Conservation (phyloP, 2,797 vertebrate species). For the Thamnophis elegans region DNA sequence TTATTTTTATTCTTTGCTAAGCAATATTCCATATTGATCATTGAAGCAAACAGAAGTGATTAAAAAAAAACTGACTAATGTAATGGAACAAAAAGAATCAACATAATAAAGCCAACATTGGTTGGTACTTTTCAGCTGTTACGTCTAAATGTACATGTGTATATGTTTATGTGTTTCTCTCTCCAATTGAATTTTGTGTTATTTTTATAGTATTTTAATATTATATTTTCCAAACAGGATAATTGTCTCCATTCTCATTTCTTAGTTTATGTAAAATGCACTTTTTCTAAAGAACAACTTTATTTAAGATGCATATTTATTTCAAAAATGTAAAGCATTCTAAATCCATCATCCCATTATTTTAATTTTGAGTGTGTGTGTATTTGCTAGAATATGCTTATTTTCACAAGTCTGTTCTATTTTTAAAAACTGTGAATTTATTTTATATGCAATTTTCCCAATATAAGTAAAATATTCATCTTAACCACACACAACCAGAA, state of each 20-base stretch:
- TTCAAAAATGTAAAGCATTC: background rate
- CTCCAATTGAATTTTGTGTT: background rate
- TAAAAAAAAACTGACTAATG: background rate
- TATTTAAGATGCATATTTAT: background rate
- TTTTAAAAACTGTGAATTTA: background rate
- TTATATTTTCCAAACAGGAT: background rate
- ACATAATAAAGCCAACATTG: background rate
- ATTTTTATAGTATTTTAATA: background rate
- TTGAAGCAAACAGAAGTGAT: background rate
- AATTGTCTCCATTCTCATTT: background rate
- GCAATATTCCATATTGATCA: background rate
- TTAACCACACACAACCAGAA: no score
- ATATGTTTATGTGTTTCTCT: no score
- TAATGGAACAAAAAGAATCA: background rate
- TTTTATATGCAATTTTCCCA: background rate
- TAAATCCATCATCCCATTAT: background rate
- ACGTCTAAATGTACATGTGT: background rate
- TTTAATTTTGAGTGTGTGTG: background rate
- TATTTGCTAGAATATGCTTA: background rate
- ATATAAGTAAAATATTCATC: background rate
- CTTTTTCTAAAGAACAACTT: background rate
- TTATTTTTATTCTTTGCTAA: background rate
- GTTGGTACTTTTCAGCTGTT: background rate
- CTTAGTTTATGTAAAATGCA: background rate
- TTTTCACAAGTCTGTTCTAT: background rate